phyloP scores from a whole-genome alignment of 2,113 vertebrate species.

The Pheucticus melanocephalus region DNA sequence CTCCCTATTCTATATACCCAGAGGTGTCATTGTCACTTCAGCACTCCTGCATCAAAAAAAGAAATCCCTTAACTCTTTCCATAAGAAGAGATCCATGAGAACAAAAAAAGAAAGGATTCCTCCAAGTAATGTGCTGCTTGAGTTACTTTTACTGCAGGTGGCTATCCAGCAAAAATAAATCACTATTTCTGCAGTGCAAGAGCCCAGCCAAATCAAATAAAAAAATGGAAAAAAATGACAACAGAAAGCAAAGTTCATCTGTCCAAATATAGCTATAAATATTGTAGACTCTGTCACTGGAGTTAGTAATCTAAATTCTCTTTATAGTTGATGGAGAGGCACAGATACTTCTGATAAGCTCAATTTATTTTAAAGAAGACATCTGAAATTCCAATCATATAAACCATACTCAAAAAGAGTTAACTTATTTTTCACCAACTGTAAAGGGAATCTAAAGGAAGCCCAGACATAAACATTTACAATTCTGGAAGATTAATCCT shows the following conservation, averaged over 20 bases:
- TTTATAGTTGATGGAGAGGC: not conserved
- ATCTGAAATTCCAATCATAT: not conserved
- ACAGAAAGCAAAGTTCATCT: not conserved
- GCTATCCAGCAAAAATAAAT: not conserved
- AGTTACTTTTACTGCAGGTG: not conserved
- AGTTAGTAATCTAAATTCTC: not conserved
- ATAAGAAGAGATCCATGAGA: not conserved
- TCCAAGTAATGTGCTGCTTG: not conserved
- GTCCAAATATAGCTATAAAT: not conserved
- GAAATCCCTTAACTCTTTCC: not conserved
- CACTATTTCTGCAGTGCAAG: not conserved
- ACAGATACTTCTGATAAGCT: not conserved
- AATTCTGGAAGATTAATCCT: not conserved
- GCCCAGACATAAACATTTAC: not conserved
- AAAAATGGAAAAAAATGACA: not conserved
- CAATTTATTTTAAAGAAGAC: not conserved
- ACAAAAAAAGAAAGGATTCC: not conserved
- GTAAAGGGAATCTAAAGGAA: not conserved
- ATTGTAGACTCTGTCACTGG: not conserved
- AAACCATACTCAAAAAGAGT: not conserved
- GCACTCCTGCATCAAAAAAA: rapidly evolving
- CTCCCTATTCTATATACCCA: not conserved
- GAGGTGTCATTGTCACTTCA: not conserved
- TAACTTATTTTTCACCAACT: not conserved
- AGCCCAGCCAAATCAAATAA: not conserved